These are phyloP conservation scores for Miltochrista miniata DNA, from an alignment of 2,888 invertebrate species.

Conservation along the genomic window DNA sequence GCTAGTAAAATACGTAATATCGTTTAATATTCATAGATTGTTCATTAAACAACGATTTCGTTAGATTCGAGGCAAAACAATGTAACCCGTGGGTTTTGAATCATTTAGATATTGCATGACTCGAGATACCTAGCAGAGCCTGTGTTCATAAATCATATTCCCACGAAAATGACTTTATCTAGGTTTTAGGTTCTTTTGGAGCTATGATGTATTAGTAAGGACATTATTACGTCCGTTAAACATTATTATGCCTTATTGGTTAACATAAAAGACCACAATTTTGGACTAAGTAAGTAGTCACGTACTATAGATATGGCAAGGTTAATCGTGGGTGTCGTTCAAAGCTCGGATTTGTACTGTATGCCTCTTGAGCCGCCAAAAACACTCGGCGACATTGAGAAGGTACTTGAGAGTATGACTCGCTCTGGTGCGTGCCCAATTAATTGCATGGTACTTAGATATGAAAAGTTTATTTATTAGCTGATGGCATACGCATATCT, in stretches of 20 bases:
- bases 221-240: constrained; percentile 5
- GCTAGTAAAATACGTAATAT: no score
- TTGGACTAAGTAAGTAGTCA: constrained; percentile 38
- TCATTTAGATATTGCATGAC: no score
- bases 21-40: no score
- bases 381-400: constrained; percentile 49
- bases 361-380: not conserved
- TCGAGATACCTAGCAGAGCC: no score
- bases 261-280: constrained; percentile 20
- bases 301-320: constrained; percentile 56
- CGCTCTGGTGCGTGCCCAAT: constrained; percentile 43
- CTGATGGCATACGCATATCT: constrained; percentile 22
- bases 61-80: no score
- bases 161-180: no score
- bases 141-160: no score
- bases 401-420: constrained; percentile 40
- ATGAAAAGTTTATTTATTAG: constrained; percentile 18
- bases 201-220: not conserved
- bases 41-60: no score
- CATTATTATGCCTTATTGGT: constrained; percentile 15
- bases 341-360: constrained; percentile 6
- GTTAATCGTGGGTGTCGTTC: constrained; percentile 50
- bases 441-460: constrained; percentile 27
- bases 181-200: no score
- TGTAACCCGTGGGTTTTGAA: no score